Evolutionary conservation across 2,888 invertebrate species (phyloP).

Genomic region (Siphonodentalium dalli): DNA sequence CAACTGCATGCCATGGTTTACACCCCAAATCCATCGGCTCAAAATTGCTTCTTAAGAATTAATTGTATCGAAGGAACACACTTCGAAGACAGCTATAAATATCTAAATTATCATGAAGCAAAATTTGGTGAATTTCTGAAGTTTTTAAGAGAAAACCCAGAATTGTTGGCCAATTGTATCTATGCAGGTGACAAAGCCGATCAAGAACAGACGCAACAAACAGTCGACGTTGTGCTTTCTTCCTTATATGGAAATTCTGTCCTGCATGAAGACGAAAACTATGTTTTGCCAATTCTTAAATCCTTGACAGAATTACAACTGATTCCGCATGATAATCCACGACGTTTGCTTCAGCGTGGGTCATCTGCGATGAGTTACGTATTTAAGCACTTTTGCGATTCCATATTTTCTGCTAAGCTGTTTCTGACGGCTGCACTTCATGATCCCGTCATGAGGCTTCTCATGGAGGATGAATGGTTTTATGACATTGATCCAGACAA

Average conservation of each 20-base stretch:
- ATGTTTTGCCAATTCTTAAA: slow-evolving; percentile 59
- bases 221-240: slow-evolving; percentile 39
- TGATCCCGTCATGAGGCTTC: slow-evolving; percentile 85
- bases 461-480: slow-evolving; percentile 90
- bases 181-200: slow-evolving; percentile 69
- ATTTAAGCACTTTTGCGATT: slow-evolving; percentile 88
- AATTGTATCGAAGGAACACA: slow-evolving; percentile 70
- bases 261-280: slow-evolving; percentile 77
- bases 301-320: slow-evolving; percentile 76
- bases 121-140: slow-evolving; percentile 77
- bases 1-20: slow-evolving; percentile 74
- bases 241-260: slow-evolving; percentile 75
- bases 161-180: slow-evolving; percentile 75
- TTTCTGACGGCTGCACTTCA: slow-evolving; percentile 92
- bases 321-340: slow-evolving; percentile 72
- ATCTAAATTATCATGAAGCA: slow-evolving; percentile 80
- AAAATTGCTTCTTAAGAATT: slow-evolving; percentile 73
- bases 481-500: slow-evolving; percentile 92
- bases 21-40: slow-evolving; percentile 76
- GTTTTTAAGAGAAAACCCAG: slow-evolving; percentile 74
- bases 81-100: slow-evolving; percentile 71
- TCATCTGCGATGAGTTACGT: slow-evolving; percentile 86
- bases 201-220: slow-evolving; percentile 38
- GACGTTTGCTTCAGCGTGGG: slow-evolving; percentile 76
- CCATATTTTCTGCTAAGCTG: slow-evolving; percentile 87